Percentiles rank a stretch among this genome's conserved stretches.
Conservation (phyloP, 2,113 vertebrate genomes). For the Sturnira hondurensis region DNA sequence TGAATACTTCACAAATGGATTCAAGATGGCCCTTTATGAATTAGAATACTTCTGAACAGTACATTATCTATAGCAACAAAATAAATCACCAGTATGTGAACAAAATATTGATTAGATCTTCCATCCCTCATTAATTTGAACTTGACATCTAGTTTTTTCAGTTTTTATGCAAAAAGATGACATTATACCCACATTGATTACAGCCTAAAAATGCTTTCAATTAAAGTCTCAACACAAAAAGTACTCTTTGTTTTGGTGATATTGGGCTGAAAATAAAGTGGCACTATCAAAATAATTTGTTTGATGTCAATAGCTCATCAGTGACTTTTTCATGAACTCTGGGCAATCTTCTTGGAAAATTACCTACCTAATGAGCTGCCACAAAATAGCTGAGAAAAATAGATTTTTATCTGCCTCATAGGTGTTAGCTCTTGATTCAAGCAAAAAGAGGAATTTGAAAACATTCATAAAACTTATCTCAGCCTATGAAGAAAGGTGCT, state of each 20-base stretch:
- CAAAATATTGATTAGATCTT: constrained; percentile 42
- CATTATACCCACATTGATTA: neutral
- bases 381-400: neutral
- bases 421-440: neutral
- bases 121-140: constrained; percentile 13
- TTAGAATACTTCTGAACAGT: constrained; percentile 56
- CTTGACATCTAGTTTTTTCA: constrained; percentile 24
- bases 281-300: constrained; percentile 15
- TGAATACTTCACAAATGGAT: constrained; percentile 56
- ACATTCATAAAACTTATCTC: neutral
- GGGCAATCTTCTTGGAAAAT: constrained; percentile 5
- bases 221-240: constrained; percentile 28
- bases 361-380: neutral
- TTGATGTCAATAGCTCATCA: neutral
- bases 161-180: constrained; percentile 18
- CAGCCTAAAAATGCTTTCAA: neutral
- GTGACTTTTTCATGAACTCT: neutral
- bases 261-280: constrained; percentile 10
- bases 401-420: neutral
- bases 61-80: constrained; percentile 52
- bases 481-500: neutral
- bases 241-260: constrained; percentile 7
- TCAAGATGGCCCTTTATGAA: constrained; percentile 42
- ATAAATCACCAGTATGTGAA: constrained; percentile 46
- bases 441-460: neutral